Conservation (phyloP, 2,888 invertebrate genomes). For the Plebejus argus region DNA sequence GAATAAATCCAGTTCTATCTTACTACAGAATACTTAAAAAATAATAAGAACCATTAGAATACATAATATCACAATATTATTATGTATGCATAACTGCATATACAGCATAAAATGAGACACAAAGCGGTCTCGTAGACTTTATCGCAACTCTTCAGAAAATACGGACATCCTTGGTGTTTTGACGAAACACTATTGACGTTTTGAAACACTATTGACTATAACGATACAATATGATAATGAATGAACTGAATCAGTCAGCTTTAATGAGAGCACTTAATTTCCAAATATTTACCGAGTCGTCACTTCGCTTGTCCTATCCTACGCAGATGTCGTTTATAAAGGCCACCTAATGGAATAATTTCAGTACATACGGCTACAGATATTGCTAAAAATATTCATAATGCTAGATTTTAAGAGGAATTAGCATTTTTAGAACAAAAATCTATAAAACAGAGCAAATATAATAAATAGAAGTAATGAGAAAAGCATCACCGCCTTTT, state of each 20-base stretch:
- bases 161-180: not conserved
- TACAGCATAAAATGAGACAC: too few relatives aligned
- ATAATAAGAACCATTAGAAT: too few relatives aligned
- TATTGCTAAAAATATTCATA: not conserved
- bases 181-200: not conserved
- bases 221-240: not conserved
- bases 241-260: not conserved
- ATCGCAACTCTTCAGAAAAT: not conserved
- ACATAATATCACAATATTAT: too few relatives aligned
- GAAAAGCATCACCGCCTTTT: not conserved
- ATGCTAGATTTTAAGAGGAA: not conserved
- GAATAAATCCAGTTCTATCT: too few relatives aligned
- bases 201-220: not conserved
- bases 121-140: not conserved
- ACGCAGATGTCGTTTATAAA: constrained; percentile 4
- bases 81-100: too few relatives aligned
- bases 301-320: not conserved
- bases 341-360: constrained; percentile 19
- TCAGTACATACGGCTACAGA: constrained; percentile 7
- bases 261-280: not conserved
- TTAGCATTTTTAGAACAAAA: not conserved
- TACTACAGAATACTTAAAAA: too few relatives aligned
- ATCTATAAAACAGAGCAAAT: too few relatives aligned
- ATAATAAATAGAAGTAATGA: not conserved
- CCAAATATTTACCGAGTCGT: constrained; percentile 26